Evolutionary conservation across 2,888 invertebrate genomes (phyloP), one percentile per base, ranked within the genome.

Genomic region (Myathropa florea): DNA sequence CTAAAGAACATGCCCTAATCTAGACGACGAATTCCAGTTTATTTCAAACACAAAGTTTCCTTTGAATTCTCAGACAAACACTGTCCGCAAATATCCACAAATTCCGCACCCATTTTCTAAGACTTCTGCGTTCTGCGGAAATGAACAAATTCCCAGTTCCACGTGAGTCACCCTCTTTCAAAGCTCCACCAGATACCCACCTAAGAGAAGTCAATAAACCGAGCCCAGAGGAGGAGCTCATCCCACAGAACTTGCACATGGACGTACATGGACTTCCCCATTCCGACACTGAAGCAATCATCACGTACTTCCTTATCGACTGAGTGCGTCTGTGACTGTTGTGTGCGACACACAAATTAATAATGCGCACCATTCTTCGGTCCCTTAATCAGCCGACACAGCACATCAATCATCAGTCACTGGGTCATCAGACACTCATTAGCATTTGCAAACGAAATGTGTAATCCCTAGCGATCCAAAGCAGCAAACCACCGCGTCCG

Each of bases 371-470:
- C 18, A 36, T 18, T n/a, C 12, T 30, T 21, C 30, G 33, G 28
- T 78, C 57, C 6, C 57, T 46, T 46, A 46, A 46, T 46, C 30
- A 26, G 30, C 12, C 18, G 61, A 61, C 61, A 57, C 67, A 53
- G n/a, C 77, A 77, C 73, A 85, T 82, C 85, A 85, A 85, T 85
- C 85, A 85, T 53, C 72, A 82, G 73, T 73, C 77, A 70, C 70
- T 85, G 77, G 82, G 73, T 85, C 77, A 82, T 85, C 77, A 82
- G 85, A 70, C 73, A 73, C 77, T 78, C 85, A 78, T 85, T 85
- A 81, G 24, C 59, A 78, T 77, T 68, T 46, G 26, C 67, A 72
- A 24, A 71, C 61, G 24, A 71, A 71, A 75, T 71, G 70, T 39
- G 26, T 55, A 28, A 67, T 59, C 67, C 14, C 9, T 30, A 39